phyloP scores from a whole-genome alignment of 2,113 vertebrate genomes.

The Peromyscus leucopus region DNA sequence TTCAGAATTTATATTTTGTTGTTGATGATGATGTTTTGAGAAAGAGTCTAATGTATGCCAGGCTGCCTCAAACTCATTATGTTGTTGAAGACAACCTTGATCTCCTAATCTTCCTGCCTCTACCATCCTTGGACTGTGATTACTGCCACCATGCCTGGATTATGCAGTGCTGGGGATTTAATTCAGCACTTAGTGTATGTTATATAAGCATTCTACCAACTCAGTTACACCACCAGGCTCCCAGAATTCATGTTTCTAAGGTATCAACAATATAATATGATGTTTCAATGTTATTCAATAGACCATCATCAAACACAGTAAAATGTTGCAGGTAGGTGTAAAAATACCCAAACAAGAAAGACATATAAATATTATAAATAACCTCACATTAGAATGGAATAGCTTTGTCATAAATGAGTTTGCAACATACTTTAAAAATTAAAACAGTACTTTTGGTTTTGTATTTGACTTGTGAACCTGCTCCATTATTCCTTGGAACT shows the following conservation, averaged over 20 bases:
- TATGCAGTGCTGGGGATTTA: background rate
- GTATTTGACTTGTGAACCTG: background rate
- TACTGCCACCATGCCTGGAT: background rate
- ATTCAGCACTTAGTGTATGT: background rate
- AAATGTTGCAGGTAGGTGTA: background rate
- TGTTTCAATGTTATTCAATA: background rate
- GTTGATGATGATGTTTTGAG: background rate
- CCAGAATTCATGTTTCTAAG: background rate
- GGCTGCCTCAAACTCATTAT: background rate
- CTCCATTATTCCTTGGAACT: background rate
- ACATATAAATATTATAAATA: background rate
- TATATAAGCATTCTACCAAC: too few species aligned
- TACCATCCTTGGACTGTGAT: too few species aligned
- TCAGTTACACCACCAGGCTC: background rate
- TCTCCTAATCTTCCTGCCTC: background rate
- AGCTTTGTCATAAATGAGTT: background rate
- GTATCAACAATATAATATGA: background rate
- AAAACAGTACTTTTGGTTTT: background rate
- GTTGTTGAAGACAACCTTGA: background rate
- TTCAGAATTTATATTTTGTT: background rate
- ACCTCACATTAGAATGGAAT: background rate
- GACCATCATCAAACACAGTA: slow-evolving; percentile 20
- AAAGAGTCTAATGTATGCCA: background rate
- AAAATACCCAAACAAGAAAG: background rate
- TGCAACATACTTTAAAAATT: background rate